A percentile compares a stretch with the other conserved stretches of the same genome.
These are phyloP conservation scores for Lasius platythorax DNA, from an alignment of 2,888 invertebrate genomes.

Conservation along the genomic window DNA sequence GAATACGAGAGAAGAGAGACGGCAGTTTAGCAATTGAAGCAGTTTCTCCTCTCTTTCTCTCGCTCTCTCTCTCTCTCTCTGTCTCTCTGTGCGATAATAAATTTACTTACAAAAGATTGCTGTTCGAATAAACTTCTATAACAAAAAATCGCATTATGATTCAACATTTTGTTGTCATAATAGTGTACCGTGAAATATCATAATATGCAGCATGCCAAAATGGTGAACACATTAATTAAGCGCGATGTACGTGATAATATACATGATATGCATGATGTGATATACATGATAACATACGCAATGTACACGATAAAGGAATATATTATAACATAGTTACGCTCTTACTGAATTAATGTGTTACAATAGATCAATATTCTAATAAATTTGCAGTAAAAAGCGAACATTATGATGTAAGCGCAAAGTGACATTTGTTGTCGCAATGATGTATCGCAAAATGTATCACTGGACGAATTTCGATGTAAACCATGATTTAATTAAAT, in stretches of 20 bases:
- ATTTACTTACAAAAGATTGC: not conserved
- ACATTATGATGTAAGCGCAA: not conserved
- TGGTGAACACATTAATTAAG: conserved; percentile 32
- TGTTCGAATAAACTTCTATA: not conserved
- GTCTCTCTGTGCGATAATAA: not conserved
- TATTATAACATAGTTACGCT: conserved; percentile 11
- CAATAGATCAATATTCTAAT: not conserved
- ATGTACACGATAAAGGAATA: conserved; percentile 12
- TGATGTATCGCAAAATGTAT: not conserved
- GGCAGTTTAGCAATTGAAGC: not conserved
- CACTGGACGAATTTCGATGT: not conserved
- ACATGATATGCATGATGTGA: not conserved
- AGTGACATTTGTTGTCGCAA: not conserved
- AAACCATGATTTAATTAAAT: not conserved
- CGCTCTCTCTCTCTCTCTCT: not conserved
- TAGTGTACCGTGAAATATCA: conserved; percentile 12
- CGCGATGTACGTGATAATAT: conserved; percentile 3
- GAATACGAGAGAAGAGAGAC: conserved; percentile 37
- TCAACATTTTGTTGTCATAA: not conserved
- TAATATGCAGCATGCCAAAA: not conserved
- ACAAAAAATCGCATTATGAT: not conserved
- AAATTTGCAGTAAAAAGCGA: conserved; percentile 1
- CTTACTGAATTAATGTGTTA: conserved; percentile 1
- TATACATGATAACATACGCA: conserved; percentile 19
- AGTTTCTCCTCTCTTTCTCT: not conserved